Percentiles rank a stretch among this genome's conserved stretches.
Conservation (phyloP, 2,113 vertebrate species). For the Campylomormyrus tamandua region DNA sequence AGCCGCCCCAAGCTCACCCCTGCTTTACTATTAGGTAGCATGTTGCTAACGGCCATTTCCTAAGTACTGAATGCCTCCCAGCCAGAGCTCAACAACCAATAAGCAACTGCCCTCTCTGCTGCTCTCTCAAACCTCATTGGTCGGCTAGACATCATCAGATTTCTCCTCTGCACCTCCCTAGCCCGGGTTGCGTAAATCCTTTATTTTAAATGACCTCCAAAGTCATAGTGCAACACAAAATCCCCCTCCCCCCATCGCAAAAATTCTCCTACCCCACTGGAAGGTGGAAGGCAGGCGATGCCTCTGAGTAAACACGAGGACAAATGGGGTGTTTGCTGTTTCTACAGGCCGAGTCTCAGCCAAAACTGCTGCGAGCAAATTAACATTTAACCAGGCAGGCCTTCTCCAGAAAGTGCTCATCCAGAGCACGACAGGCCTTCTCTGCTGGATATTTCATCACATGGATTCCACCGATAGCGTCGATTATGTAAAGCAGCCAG, state of each 20-base stretch:
- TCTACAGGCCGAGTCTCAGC: neutral
- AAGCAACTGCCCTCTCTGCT: neutral
- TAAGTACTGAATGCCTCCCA: neutral
- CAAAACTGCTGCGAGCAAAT: constrained; percentile 7
- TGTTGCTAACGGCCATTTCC: neutral
- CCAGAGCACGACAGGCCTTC: neutral
- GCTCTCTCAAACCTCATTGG: neutral
- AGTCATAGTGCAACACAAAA: neutral
- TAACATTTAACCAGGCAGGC: neutral
- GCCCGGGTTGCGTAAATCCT: neutral
- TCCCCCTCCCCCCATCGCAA: neutral
- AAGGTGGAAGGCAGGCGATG: neutral
- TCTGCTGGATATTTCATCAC: neutral
- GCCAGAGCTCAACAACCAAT: neutral
- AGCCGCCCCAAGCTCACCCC: neutral
- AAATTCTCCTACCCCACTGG: neutral
- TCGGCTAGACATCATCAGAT: neutral
- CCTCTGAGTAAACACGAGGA: constrained; percentile 9
- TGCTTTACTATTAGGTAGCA: neutral
- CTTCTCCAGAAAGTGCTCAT: neutral
- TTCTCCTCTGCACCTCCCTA: neutral
- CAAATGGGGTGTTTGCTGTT: constrained; percentile 13
- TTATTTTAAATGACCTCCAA: neutral
- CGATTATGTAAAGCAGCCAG: neutral
- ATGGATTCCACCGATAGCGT: neutral